Evolutionary conservation across 2,797 vertebrate genomes (phyloP).

Genomic region (Gephyroberyx darwinii): DNA sequence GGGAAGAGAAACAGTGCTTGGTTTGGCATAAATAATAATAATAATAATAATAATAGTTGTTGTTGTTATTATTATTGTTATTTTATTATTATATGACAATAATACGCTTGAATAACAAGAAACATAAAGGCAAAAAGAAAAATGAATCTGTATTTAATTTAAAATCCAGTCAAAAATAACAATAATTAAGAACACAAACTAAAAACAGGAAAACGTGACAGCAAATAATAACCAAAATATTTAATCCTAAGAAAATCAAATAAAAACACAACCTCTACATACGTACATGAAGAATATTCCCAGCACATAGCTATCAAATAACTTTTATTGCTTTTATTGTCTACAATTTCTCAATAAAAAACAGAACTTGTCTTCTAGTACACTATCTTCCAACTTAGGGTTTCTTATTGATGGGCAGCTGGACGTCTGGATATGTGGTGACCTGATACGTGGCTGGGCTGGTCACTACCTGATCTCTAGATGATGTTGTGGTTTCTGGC

Average conservation of each 20-base stretch:
- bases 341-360: not conserved
- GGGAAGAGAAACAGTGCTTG: constrained; percentile 42
- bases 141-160: constrained; percentile 29
- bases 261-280: constrained; percentile 15
- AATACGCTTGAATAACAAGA: constrained; percentile 2
- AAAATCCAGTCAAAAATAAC: constrained; percentile 21
- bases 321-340: not conserved
- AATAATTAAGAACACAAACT: not conserved
- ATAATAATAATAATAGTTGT: too few species aligned
- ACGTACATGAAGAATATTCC: constrained; percentile 3
- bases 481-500: constrained; percentile 76
- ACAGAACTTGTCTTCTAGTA: not conserved
- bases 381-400: constrained; percentile 57
- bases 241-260: constrained; percentile 1
- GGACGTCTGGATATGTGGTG: constrained; percentile 79
- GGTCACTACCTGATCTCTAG: constrained; percentile 63
- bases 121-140: constrained; percentile 4
- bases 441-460: constrained; percentile 72
- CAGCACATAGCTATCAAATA: not conserved
- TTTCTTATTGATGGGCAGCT: constrained; percentile 66
- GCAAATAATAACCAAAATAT: not conserved
- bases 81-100: not conserved
- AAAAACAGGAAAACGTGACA: constrained; percentile 4
- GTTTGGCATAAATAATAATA: not conserved
- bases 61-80: too few species aligned